Base-by-base conservation (phyloP, 2,888 invertebrate genomes). In the Drosophila peninsularis region DNA sequence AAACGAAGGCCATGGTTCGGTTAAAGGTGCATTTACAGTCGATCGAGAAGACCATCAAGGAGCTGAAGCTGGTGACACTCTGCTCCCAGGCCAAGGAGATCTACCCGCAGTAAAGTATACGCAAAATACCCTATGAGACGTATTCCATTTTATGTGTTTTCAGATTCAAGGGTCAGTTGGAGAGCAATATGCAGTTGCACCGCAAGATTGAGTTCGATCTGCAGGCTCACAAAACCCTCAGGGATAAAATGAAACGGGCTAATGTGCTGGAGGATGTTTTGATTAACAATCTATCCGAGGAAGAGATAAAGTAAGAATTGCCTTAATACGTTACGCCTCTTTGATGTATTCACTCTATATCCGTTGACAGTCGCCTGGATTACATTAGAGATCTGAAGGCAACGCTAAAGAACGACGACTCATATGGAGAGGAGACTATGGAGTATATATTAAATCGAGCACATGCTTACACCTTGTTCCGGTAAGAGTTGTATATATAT, bases 31-130 rank as follows among this genome's bases (percentile, higher is more conserved):
- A 90, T 36, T 58, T 91, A 5, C 88, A 89, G 49, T 68, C 82
- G 0, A 77, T 92, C 34, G 92, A 91, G 62, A 69, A 79, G 27
- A 81, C 82, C 0, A 91, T 92, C 37, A 91, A 91, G 70, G 80
- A 88, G 54, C 78, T 92, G 3, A 92, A 92, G 64, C 82, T 88
- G 60, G 86, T 88, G 1, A 90, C 91, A 5, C 69, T 91, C 1
- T 91, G 90, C 58, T 90, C 90, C 3, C 89, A 89, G 62, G 91
- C 91, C 7, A 88, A 80, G 24, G 90, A 91, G 58, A 89, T 92
- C 11, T 90, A 90, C 79, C 90, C 90, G 13, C 87, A 90, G 92
- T 92, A 58, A 61, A 74, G 24, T 32, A 24, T 52, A n/a, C n/a
- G 5, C 6, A 14, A 24, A 14, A 11, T 2, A 13, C 0, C 19